Base-by-base conservation (phyloP, 2,888 invertebrate species). In the Magallana nippona region DNA sequence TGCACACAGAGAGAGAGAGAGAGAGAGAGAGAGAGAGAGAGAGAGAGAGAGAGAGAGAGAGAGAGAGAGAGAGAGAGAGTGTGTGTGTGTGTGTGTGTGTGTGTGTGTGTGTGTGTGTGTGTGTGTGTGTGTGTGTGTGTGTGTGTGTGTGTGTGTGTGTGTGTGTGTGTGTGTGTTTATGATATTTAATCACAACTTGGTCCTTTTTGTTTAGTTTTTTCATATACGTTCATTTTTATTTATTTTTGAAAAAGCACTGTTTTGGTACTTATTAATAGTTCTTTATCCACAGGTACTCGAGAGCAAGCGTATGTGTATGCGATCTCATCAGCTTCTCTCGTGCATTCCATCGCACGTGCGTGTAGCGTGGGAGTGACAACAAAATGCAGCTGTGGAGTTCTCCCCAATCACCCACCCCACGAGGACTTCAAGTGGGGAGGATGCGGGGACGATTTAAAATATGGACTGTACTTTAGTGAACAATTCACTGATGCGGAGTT, bases 261-360 rank as follows among this genome's bases (percentile, higher is more conserved):
- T 27, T 78, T 15, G 55, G 55, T 27, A n/a, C n/a, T 79, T 11
- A 55, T 55, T 10, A 27, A 10, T 19, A 44, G 10, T 71, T 56
- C 44, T 81, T 19, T 56, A 78, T 32, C 91, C 90, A 15, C 94
- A 97, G 97, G 97, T 81, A 97, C 97, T 19, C 95, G 97, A 86
- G 97, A 97, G 93, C 97, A 97, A 94, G 97, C 97, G 0, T 97
- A 96, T 94, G 97, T 97, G 44, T 97, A 97, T 94, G 97, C 97
- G 2, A 95, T 97, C 94, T 96, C 97, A 27, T 96, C 97, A 0
- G 97, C 97, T 1, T 96, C 97, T 1, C 85, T 97, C 78, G 96
- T 96, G 81, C 97, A 96, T 95, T 95, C 96, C 19, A 95, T 97
- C 89, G 96, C 97, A 10, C 95, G 96, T 86, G 97, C 97, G 56